Conservation (phyloP, 2,888 invertebrate genomes). For the Mongoloraphidia duomilia region DNA sequence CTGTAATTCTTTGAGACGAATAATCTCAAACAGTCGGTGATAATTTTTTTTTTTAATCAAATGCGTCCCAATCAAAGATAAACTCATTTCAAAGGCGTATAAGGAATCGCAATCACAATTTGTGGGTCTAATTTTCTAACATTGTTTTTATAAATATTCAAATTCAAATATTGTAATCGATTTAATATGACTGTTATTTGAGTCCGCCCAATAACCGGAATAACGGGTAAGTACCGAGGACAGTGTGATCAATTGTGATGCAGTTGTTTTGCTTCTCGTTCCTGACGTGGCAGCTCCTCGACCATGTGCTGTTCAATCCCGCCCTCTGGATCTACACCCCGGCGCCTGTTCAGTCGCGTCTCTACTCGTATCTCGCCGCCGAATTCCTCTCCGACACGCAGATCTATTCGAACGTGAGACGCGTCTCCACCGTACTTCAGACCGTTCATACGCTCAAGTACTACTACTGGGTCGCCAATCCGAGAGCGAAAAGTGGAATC, state of each 20-base stretch:
- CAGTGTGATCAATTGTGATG: slow-evolving; percentile 47
- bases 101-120: no score
- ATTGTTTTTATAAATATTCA: no score
- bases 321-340: slow-evolving; percentile 98
- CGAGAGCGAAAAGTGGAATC: slow-evolving; percentile 86
- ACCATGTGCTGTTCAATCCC: slow-evolving; percentile 98
- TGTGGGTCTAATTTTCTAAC: no score
- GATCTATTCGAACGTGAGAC: slow-evolving; percentile 89
- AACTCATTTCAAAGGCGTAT: no score
- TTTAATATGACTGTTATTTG: no score
- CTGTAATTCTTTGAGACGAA: no score
- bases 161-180: no score
- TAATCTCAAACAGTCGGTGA: no score
- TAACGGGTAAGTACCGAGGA: slow-evolving; percentile 36
- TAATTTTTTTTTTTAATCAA: no score
- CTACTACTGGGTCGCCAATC: slow-evolving; percentile 98
- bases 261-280: slow-evolving; percentile 84
- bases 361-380: slow-evolving; percentile 97
- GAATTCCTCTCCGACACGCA: slow-evolving; percentile 96
- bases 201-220: slow-evolving; percentile 9
- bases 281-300: slow-evolving; percentile 90
- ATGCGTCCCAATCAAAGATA: no score
- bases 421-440: slow-evolving; percentile 94
- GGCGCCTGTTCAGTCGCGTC: slow-evolving; percentile 83
- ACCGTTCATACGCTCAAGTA: slow-evolving; percentile 98